Evolutionary conservation across 2,888 invertebrate species (phyloP), one percentile per base, ranked within the genome.

Genomic region (Luperina testacea): DNA sequence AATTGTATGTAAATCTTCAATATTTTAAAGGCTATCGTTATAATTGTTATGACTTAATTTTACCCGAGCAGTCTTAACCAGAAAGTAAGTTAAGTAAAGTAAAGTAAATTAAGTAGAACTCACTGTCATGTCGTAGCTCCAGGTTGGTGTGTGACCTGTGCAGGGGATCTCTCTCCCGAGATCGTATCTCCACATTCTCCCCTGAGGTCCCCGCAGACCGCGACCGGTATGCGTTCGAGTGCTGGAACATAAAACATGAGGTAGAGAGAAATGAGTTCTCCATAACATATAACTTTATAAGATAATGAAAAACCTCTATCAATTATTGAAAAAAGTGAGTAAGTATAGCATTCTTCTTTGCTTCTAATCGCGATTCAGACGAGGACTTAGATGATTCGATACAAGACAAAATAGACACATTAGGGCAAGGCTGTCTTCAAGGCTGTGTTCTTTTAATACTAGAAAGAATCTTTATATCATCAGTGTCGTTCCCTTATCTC

Each of bases 111-210:
- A 32, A 32, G 32, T 32, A 15, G 17, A 79, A 91, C 94, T 92
- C 81, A 97, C 97, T 92, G 68, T 96, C 96, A 81, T 94, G 93
- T 75, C 95, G 93, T 72, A 96, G 89, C 83, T 97, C 96, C 27
- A 97, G 92, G 79, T 97, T 97, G 32, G 96, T 97, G 89, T 97
- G 96, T 2, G 97, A 96, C 68, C 97, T 92, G 82, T 97, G 97
- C 72, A 97, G 91, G 0, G 96, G 96, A 77, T 97, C 97, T 48
- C 96, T 90, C 82, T 96, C 96, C 38, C 96, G 91, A 4, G 93
- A 79, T 2, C 96, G 90, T 8, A 92, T 82, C 75, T 96, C 96
- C 2, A 83, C 87, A 57, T 82, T 78, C 20, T 94, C 95, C 0
- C 93, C 93, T 0, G 91, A 81, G 0, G 92, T 94, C 1, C 96